Percentiles rank a stretch among this genome's conserved stretches.
Evolutionary conservation across 2,797 vertebrate species (phyloP).

Genomic region (Danio kyathit): DNA sequence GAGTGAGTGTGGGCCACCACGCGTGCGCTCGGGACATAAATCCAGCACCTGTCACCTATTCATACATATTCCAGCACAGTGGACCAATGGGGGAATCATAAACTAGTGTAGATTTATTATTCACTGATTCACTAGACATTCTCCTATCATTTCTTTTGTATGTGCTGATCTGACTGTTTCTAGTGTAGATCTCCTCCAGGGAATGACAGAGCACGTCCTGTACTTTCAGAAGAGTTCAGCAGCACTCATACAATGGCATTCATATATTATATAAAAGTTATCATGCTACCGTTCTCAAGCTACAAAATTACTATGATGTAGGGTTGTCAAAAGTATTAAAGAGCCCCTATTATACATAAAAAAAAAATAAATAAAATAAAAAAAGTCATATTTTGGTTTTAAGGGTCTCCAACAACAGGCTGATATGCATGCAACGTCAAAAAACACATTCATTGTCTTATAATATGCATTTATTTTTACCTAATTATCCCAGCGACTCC

Average conservation of each 20-base stretch:
- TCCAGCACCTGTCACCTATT: slow-evolving; percentile 38
- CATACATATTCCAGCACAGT: slow-evolving; percentile 32
- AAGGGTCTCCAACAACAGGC: no score
- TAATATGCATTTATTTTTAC: no score
- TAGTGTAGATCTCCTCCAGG: neutral
- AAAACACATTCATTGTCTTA: no score
- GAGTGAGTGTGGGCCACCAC: slow-evolving; percentile 49
- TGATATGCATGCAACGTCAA: no score
- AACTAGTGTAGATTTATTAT: neutral
- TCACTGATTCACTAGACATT: neutral
- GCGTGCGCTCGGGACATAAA: slow-evolving; percentile 41
- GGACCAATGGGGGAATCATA: slow-evolving; percentile 6
- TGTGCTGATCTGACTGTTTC: neutral
- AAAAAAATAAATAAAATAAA: no score
- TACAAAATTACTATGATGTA: no score
- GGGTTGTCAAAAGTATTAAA: no score
- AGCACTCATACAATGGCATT: neutral
- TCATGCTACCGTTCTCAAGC: no score
- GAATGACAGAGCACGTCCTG: slow-evolving; percentile 1
- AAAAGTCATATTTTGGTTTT: no score
- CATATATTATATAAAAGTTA: neutral
- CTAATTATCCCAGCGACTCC: no score
- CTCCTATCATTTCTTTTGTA: neutral
- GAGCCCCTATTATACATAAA: no score
- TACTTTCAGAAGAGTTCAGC: neutral